These are phyloP conservation scores for Melitaea athalia DNA, from an alignment of 2,888 invertebrate species.

Conservation along the genomic window DNA sequence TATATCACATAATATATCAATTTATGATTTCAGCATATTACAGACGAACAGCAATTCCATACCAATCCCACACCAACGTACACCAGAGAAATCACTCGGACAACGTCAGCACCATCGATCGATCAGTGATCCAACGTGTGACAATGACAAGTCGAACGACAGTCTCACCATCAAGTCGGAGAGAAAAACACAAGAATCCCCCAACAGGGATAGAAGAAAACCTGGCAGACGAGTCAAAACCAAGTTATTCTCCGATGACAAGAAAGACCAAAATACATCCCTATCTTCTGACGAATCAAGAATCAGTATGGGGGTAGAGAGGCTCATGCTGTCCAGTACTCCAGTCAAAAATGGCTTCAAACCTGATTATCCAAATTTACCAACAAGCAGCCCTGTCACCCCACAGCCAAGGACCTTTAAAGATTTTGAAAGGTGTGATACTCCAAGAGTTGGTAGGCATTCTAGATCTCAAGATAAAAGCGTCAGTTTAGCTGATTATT, in stretches of 20 bases:
- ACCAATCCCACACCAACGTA: conserved; percentile 63
- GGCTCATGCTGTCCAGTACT: conserved; percentile 63
- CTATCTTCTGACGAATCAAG: conserved; percentile 68
- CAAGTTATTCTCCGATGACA: conserved; percentile 68
- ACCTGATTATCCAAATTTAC: conserved; percentile 54
- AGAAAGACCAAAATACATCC: conserved; percentile 51
- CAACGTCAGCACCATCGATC: conserved; percentile 65
- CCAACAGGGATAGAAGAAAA: conserved; percentile 62
- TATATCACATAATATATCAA: not conserved
- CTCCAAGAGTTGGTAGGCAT: conserved; percentile 61
- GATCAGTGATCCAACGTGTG: conserved; percentile 69
- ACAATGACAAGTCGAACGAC: conserved; percentile 59
- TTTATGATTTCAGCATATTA: conserved; percentile 53
- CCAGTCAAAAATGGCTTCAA: conserved; percentile 66
- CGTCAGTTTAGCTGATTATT: conserved; percentile 65
- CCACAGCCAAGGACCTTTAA: conserved; percentile 56
- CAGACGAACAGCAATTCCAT: conserved; percentile 67
- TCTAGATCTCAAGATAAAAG: conserved; percentile 67
- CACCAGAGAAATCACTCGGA: conserved; percentile 66
- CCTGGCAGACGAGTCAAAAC: conserved; percentile 68
- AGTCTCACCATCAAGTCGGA: conserved; percentile 57
- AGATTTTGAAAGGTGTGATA: conserved; percentile 67
- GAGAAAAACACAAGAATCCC: conserved; percentile 64
- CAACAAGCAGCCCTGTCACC: conserved; percentile 63
- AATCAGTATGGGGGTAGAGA: conserved; percentile 58